Evolutionary conservation across 1,140 invertebrate species (phyloP), one percentile per base, ranked within the genome.

Genomic region (Drosophila quadrilineata): DNA sequence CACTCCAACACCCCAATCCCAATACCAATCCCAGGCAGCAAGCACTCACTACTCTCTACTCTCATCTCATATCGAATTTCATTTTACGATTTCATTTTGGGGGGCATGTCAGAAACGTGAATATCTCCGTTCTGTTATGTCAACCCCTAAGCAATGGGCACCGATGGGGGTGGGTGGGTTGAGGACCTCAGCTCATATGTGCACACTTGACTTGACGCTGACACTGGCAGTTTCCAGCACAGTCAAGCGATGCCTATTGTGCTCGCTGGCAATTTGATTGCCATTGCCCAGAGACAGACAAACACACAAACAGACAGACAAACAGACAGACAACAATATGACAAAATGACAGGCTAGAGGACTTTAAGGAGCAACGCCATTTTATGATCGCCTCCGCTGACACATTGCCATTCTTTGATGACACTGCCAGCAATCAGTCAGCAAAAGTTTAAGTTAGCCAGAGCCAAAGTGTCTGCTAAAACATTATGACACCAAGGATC

Each of bases 391-490:
- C 19, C 29, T 26, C 24, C 12, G n/a, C 46, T 36, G 22, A 46
- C 46, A 52, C 57, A 33, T 76, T 53, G 56, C 29, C n/a, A n/a
- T n/a, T n/a, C 50, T 63, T 60, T 28, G 33, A 29, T 60, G 46
- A 48, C 46, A 38, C 3, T 16, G 24, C 53, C 17, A 29, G 54
- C 31, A 73, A 82, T 76, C 67, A 70, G 68, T 73, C 68, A 68
- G 65, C 16, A 36, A 22, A 24, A 62, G 46, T 52, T 54, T 21
- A 53, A 56, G 68, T 54, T 63, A n/a, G 49, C 54, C 70, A 54
- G 57, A 41, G 58, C 50, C 71, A 57, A 63, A 74, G 79, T 62
- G 82, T 54, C 71, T 77, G 73, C 85, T 84, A 71, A 84, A 84
- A 84, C 76, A 74, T 84, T 84, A 84, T 84, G 79, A 79, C 70